phyloP scores from a whole-genome alignment of 2,888 invertebrate species.

The Pristionchus exspectatus region DNA sequence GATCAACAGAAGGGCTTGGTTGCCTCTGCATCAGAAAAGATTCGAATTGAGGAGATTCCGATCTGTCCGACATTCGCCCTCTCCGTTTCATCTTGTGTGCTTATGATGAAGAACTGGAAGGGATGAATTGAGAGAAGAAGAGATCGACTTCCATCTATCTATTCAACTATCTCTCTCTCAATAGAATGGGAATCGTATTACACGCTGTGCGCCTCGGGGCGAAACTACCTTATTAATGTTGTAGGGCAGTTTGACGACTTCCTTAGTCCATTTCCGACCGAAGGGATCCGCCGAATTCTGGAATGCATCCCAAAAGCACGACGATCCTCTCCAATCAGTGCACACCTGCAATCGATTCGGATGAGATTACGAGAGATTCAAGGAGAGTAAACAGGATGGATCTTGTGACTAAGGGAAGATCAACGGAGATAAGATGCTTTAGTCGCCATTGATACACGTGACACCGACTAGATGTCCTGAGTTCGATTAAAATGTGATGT shows the following conservation, averaged over 20 bases:
- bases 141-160: slow-evolving; percentile 3
- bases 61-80: slow-evolving; percentile 67
- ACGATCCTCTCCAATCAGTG: slow-evolving; percentile 12
- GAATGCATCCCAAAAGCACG: slow-evolving; percentile 64
- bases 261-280: slow-evolving; percentile 65
- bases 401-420: neutral
- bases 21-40: slow-evolving; percentile 65
- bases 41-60: slow-evolving; percentile 66
- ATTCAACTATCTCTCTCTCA: slow-evolving; percentile 29
- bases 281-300: slow-evolving; percentile 65
- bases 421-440: neutral
- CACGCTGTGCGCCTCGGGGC: neutral
- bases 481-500: too few relatives aligned
- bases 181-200: slow-evolving; percentile 6
- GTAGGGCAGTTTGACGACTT: slow-evolving; percentile 64
- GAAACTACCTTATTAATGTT: slow-evolving; percentile 61
- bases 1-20: slow-evolving; percentile 63
- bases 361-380: neutral
- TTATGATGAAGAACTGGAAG: slow-evolving; percentile 63
- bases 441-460: too few relatives aligned
- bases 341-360: slow-evolving; percentile 48
- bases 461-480: too few relatives aligned
- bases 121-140: neutral
- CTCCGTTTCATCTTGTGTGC: slow-evolving; percentile 61
- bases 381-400: slow-evolving; percentile 9